Conservation (phyloP, 2,113 vertebrate species). For the Ophthalmolycus amberensis region DNA sequence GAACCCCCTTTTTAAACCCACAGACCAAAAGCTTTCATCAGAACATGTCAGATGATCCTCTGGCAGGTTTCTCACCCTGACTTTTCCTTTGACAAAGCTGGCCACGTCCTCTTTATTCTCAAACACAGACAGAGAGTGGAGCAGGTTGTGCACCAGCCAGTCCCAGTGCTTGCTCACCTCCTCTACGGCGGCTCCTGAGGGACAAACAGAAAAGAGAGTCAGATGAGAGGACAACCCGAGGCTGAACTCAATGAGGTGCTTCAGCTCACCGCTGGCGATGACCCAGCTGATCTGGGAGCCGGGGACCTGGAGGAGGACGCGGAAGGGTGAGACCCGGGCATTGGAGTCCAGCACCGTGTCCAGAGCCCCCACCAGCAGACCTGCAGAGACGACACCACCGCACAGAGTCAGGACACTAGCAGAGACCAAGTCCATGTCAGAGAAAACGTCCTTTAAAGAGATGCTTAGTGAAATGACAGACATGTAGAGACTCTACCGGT, state of each 20-base stretch:
- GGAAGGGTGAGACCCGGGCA: constrained; percentile 91
- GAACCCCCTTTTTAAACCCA: neutral
- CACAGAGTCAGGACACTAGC: neutral
- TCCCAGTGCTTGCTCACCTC: constrained; percentile 96
- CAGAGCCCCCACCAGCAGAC: constrained; percentile 95
- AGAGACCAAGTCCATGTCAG: too few relatives aligned
- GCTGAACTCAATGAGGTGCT: too few relatives aligned
- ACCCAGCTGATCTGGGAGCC: constrained; percentile 94
- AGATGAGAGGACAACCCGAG: neutral
- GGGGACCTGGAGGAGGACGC: constrained; percentile 95
- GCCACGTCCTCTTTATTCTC: constrained; percentile 97
- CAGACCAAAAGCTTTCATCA: neutral
- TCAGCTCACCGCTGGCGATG: constrained; percentile 93
- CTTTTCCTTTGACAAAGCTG: constrained; percentile 95
- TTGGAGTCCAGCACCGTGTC: constrained; percentile 95
- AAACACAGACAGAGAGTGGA: constrained; percentile 94
- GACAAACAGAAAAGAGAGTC: constrained; percentile 37
- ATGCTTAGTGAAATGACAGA: too few relatives aligned
- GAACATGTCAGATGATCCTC: neutral
- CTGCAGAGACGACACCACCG: constrained; percentile 70
- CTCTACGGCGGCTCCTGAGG: constrained; percentile 89
- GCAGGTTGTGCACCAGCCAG: constrained; percentile 94
- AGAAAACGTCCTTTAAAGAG: too few relatives aligned
- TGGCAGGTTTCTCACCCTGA: constrained; percentile 85
- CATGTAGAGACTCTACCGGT: too few relatives aligned